Conservation (phyloP, 2,797 vertebrate species). For the Sebastes nivosus region DNA sequence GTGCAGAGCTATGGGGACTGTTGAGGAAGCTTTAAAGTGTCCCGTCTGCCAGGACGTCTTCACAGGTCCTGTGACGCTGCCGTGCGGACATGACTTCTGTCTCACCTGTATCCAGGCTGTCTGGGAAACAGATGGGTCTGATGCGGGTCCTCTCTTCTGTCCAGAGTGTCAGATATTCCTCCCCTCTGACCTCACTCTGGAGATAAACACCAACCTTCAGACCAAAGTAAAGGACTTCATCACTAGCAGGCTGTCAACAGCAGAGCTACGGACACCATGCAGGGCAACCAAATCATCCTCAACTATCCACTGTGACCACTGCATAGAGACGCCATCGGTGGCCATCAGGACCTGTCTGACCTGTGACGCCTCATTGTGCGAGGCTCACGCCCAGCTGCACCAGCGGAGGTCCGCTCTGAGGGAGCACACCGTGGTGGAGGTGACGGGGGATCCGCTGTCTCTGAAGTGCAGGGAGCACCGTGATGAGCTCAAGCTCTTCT, state of each 20-base stretch:
- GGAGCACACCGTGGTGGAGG: conserved; percentile 80
- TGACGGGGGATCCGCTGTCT: conserved; percentile 72
- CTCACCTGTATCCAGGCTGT: conserved; percentile 78
- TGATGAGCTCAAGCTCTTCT: conserved; percentile 82
- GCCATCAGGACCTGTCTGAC: conserved; percentile 81
- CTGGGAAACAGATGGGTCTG: conserved; percentile 73
- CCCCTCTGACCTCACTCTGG: conserved; percentile 65
- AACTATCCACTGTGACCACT: conserved; percentile 78
- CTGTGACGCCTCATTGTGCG: conserved; percentile 82
- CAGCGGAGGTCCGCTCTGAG: conserved; percentile 75
- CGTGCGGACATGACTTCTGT: conserved; percentile 81
- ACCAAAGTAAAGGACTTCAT: conserved; percentile 61
- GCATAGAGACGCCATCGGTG: conserved; percentile 73
- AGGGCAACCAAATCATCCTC: conserved; percentile 9
- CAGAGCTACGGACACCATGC: background rate
- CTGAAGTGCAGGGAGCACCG: conserved; percentile 83
- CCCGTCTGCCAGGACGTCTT: conserved; percentile 81
- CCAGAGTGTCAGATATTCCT: conserved; percentile 84
- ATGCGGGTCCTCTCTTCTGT: conserved; percentile 74
- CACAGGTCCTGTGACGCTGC: conserved; percentile 76
- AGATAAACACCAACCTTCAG: conserved; percentile 73
- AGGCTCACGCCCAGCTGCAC: conserved; percentile 77
- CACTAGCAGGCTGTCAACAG: background rate
- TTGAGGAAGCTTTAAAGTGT: conserved; percentile 72
- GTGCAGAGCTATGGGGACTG: conserved; percentile 64